Evolutionary conservation across 2,888 invertebrate genomes (phyloP), one percentile per base, ranked within the genome.

Genomic region (Metallyticus violacea): DNA sequence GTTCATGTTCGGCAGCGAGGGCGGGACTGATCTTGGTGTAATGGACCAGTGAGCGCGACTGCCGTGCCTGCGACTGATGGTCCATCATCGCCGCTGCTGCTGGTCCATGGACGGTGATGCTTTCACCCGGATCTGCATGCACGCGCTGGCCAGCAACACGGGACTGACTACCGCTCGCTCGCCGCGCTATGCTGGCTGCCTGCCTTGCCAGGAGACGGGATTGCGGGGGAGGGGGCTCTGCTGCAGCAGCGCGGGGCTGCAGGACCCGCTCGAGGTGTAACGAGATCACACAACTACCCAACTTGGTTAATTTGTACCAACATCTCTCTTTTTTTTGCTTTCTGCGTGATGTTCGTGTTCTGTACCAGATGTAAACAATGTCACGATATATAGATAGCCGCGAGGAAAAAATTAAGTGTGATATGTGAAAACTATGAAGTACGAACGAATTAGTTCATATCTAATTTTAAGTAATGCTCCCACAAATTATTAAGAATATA

Each of bases 1-100:
- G 87, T 26, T 87, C 86, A n/a, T 40, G 40, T 9, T 87, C 87
- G 9, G 87, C 81, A 22, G 82, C 85, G 9, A 81, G 15, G 15
- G 86, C 77, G 29, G 87, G 87, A 9, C 85, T 85, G 80, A 87
- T 87, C 79, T 86, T 85, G 25, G 86, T 86, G 83, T 87, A 87
- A 78, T 87, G 87, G 26, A 87, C 87, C 79, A 87, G 82, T 6
- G 86, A 86, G 26, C 87, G 77, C 26, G 86, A 86, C 27, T 81
- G 86, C 26, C 79, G 85, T 26, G 40, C 40, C 79, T 9, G 15
- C 40, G 40, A 62, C n/a, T 85, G 85, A 25, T 84, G 84, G 27
- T 85, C 85, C 85, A 85, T 85, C 76, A 15, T 77, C 30, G 25
- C 7, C n/a, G 26, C n/a, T 78, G 80, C 2, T 81, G 30, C 30